phyloP scores from a whole-genome alignment of 2,797 vertebrate genomes.

The Pseudomugil gertrudae region DNA sequence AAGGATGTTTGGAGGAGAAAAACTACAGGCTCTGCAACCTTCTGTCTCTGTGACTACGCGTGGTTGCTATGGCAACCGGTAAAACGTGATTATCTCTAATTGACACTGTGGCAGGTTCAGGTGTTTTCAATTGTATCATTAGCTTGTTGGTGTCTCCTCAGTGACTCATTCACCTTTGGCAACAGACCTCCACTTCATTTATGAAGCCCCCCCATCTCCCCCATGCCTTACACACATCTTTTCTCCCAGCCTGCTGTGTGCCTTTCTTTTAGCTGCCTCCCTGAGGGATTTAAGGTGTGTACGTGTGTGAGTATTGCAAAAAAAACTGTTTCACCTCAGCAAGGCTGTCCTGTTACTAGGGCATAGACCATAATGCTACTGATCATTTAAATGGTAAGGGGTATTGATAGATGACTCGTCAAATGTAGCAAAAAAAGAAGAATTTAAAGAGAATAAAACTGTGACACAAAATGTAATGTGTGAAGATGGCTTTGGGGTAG shows the following conservation, averaged over 20 bases:
- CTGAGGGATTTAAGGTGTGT: slow-evolving; percentile 36
- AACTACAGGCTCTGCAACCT: slow-evolving; percentile 49
- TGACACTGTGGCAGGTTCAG: slow-evolving; percentile 81
- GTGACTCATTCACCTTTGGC: slow-evolving; percentile 71
- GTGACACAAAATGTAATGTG: slow-evolving; percentile 18
- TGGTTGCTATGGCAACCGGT: slow-evolving; percentile 82
- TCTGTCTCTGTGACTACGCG: slow-evolving; percentile 73
- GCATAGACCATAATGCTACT: slow-evolving; percentile 2
- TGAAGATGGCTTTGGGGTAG: background rate
- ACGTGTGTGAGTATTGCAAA: slow-evolving; percentile 2
- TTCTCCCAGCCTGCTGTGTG: slow-evolving; percentile 22
- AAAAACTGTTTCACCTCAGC: slow-evolving; percentile 25
- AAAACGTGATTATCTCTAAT: slow-evolving; percentile 82
- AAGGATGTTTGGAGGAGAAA: background rate
- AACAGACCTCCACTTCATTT: slow-evolving; percentile 49
- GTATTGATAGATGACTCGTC: slow-evolving; percentile 26
- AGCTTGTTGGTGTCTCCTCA: slow-evolving; percentile 42
- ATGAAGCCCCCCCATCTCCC: slow-evolving; percentile 20
- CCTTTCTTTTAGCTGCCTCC: slow-evolving; percentile 28
- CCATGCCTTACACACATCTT: slow-evolving; percentile 37
- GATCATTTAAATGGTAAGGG: slow-evolving; percentile 2
- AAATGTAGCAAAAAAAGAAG: slow-evolving; percentile 2
- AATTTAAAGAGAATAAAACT: slow-evolving; percentile 24
- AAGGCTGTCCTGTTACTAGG: slow-evolving; percentile 16
- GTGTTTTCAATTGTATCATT: slow-evolving; percentile 79